Conservation (phyloP, 2,113 vertebrate species). For the Malurus elegans region DNA sequence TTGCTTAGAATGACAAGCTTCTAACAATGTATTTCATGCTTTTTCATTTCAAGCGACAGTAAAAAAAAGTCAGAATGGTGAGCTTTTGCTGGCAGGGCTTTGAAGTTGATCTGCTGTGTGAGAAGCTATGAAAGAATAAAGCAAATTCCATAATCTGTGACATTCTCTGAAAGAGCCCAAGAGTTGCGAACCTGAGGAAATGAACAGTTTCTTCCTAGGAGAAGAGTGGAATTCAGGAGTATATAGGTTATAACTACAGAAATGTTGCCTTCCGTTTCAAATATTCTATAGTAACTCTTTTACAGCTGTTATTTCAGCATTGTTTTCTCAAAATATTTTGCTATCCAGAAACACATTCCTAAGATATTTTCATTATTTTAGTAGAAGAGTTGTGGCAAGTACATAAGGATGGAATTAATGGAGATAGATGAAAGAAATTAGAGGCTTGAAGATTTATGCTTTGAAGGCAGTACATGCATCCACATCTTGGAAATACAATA, state of each 20-base stretch:
- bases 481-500: background rate
- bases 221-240: background rate
- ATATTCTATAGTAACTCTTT: background rate
- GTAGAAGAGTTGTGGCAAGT: background rate
- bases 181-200: background rate
- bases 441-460: background rate
- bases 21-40: background rate
- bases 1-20: background rate
- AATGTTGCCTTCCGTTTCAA: background rate
- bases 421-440: background rate
- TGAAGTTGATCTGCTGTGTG: background rate
- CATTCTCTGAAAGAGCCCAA: background rate
- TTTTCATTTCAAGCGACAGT: background rate
- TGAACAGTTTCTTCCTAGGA: background rate
- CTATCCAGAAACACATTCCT: background rate
- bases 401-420: rapidly evolving
- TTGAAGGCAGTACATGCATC: background rate
- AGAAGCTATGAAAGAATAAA: background rate
- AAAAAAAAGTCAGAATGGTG: background rate
- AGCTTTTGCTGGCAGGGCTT: background rate
- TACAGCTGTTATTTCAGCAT: background rate
- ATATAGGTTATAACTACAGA: background rate
- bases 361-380: background rate
- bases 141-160: background rate
- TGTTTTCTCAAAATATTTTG: background rate